Evolutionary conservation across 2,113 vertebrate species (phyloP), one percentile per base, ranked within the genome.

Genomic region (Myotis lucifugus): DNA sequence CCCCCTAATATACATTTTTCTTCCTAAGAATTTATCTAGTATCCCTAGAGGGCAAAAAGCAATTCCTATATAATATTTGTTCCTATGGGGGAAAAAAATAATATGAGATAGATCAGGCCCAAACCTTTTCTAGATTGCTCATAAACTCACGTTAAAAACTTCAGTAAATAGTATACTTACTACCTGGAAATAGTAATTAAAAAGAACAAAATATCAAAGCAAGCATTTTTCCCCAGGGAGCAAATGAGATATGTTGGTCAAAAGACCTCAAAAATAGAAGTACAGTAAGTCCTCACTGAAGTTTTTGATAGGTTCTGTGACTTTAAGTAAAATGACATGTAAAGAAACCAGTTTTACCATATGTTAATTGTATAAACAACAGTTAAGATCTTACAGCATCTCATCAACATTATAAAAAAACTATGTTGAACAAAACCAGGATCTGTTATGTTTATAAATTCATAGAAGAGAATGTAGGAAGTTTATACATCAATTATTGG

Each of bases 181-280:
- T 46, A n/a, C 87, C 25, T 78, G 23, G n/a, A 48, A 70, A n/a
- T 5, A 74, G 21, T 93, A 86, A 83, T 90, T 74, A 56, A 27
- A 76, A 69, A 72, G 56, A 82, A 81, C 9, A 61, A 88, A 81
- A 42, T 95, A 77, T 86, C 46, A 95, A 89, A 4, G 56, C 8
- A 78, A 86, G 27, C 8, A 50, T 32, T 76, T 85, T 95, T 95
- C 29, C 64, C 59, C 21, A 74, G 66, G n/a, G 4, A 54, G 17
- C 13, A 96, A 85, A 78, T 54, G n/a, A 90, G 8, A 40, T 25
- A 50, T 34, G 10, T 64, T 27, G 23, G 27, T 73, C 8, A 88
- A 50, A 72, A 81, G 17, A 25, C 50, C 66, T 93, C 52, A 81
- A 15, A 3, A 40, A 42, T 92, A 61, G 27, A 27, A 29, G 0